Evolutionary conservation across 2,888 invertebrate genomes (phyloP).

Genomic region (Drosophila birchii): DNA sequence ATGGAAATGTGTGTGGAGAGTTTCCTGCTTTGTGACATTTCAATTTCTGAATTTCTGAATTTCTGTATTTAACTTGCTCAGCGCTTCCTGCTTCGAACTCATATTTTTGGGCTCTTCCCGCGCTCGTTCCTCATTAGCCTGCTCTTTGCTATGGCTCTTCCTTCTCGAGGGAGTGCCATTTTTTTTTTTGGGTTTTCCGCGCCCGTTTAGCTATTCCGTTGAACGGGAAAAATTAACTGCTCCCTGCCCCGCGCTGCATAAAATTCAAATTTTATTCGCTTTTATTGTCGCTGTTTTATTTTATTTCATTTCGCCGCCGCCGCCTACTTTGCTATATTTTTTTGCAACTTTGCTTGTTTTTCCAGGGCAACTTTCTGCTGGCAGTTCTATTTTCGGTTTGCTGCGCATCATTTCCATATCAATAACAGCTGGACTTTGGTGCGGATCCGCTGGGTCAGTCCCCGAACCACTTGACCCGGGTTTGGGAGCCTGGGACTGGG

Average conservation of each 20-base stretch:
- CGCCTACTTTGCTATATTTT: conserved; percentile 36
- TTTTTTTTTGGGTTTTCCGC: conserved; percentile 14
- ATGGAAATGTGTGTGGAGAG: background rate
- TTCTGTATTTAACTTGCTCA: conserved; percentile 2
- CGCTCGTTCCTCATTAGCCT: conserved; percentile 28
- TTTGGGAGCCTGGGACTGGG: background rate
- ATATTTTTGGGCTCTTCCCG: conserved; percentile 11
- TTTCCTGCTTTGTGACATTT: conserved; percentile 4
- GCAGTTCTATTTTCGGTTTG: conserved; percentile 24
- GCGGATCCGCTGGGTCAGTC: conserved; percentile 22
- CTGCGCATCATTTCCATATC: conserved; percentile 69
- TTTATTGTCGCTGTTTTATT: conserved; percentile 42
- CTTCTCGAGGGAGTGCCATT: conserved; percentile 6
- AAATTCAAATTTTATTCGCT: conserved; percentile 46
- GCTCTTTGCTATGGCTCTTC: background rate
- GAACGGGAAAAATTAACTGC: conserved; percentile 42
- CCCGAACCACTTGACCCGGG: conserved; percentile 38
- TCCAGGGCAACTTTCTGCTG: conserved; percentile 4
- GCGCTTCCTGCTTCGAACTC: conserved; percentile 10
- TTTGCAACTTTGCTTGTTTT: conserved; percentile 25
- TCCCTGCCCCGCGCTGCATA: conserved; percentile 20
- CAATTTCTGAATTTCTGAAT: conserved; percentile 4
- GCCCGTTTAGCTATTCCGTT: conserved; percentile 31
- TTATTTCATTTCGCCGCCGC: conserved; percentile 17
- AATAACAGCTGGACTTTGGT: conserved; percentile 58